Evolutionary conservation across 2,113 vertebrate species (phyloP).

Genomic region (Burhinus bistriatus): DNA sequence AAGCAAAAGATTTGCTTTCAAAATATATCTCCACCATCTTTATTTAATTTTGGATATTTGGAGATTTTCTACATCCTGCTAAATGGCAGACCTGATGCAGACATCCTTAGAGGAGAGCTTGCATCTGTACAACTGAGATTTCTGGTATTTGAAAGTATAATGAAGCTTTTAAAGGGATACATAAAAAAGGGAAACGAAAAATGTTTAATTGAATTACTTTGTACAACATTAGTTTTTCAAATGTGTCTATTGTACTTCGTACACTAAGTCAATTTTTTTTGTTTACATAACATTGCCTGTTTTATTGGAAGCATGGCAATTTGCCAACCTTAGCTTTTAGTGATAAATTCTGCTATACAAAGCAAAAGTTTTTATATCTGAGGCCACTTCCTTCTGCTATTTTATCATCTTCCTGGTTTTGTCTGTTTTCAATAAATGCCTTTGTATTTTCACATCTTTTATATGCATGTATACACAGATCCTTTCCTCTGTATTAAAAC

Average conservation of each 20-base stretch:
- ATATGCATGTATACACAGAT: conserved; percentile 23
- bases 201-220: not conserved
- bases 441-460: conserved; percentile 69
- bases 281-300: not conserved
- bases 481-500: conserved; percentile 32
- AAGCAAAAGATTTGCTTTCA: not conserved
- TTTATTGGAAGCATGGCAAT: conserved; percentile 16
- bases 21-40: not conserved
- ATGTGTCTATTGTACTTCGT: not conserved
- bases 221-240: not conserved
- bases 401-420: conserved; percentile 75
- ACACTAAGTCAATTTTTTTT: not conserved
- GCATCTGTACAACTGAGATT: not conserved
- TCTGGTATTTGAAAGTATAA: not conserved
- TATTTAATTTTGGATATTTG: not conserved
- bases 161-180: not conserved
- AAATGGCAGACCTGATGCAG: not conserved
- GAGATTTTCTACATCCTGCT: not conserved
- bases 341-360: conserved; percentile 37
- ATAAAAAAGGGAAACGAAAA: conserved; percentile 9
- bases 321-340: not conserved
- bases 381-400: conserved; percentile 71
- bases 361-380: conserved; percentile 61
- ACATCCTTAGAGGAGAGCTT: not conserved
- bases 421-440: conserved; percentile 67